These are phyloP conservation scores for Pherbina coryleti DNA, from an alignment of 2,888 invertebrate genomes.

Conservation along the genomic window DNA sequence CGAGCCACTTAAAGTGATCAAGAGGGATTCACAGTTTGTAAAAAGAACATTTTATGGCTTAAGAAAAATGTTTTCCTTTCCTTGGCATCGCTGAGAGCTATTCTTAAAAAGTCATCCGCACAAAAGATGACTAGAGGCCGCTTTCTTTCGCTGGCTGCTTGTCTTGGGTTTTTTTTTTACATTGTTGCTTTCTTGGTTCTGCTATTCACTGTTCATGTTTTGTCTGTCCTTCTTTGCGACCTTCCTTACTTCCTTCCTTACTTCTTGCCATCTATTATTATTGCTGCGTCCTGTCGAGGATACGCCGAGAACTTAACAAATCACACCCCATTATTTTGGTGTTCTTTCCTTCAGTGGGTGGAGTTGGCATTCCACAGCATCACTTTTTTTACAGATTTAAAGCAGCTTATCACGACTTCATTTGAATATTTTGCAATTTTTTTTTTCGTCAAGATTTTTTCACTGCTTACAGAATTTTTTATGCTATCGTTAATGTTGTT, in stretches of 20 bases:
- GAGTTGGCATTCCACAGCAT: conserved; percentile 48
- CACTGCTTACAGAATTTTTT: conserved; percentile 51
- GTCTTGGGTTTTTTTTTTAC: neutral
- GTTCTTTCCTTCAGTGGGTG: conserved; percentile 28
- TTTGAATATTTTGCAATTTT: conserved; percentile 62
- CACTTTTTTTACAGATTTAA: conserved; percentile 67
- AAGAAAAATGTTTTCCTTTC: conserved; percentile 42
- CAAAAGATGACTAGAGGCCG: conserved; percentile 41
- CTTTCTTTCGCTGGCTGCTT: conserved; percentile 14
- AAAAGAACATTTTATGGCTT: conserved; percentile 66
- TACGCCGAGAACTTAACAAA: conserved; percentile 55
- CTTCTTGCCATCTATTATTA: neutral
- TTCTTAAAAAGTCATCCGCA: neutral
- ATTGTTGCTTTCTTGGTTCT: neutral
- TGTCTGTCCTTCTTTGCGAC: conserved; percentile 3
- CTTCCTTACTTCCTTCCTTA: neutral
- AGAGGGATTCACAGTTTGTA: conserved; percentile 69
- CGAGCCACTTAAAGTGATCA: conserved; percentile 67
- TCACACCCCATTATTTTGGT: conserved; percentile 62
- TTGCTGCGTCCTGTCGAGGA: conserved; percentile 14
- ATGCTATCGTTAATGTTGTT: conserved; percentile 67
- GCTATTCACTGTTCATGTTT: neutral
- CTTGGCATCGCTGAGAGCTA: neutral
- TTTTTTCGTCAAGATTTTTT: conserved; percentile 32
- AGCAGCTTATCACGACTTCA: conserved; percentile 69